phyloP scores from a whole-genome alignment of 2,113 vertebrate genomes.

The Pelvicachromis taeniatus region DNA sequence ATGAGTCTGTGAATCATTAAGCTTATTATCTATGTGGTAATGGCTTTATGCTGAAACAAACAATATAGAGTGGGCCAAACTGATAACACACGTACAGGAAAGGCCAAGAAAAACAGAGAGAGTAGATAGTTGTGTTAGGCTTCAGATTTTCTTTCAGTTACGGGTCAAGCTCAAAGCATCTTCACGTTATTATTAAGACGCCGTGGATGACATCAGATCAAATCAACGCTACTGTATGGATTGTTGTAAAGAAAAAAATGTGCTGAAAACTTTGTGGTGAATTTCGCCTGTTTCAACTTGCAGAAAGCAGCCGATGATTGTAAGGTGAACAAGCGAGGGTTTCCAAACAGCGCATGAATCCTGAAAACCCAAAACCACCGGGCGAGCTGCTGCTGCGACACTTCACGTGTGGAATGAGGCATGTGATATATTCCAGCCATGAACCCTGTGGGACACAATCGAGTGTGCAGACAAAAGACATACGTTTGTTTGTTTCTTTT shows the following conservation, averaged over 20 bases:
- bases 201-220: background rate
- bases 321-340: background rate
- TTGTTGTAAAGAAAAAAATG: background rate
- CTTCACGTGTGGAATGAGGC: background rate
- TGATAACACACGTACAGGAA: background rate
- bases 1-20: constrained; percentile 37
- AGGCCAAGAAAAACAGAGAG: background rate
- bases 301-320: background rate
- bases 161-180: background rate
- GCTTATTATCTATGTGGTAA: constrained; percentile 11
- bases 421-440: background rate
- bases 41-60: background rate
- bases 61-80: background rate
- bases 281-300: background rate
- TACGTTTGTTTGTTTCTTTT: rapidly evolving
- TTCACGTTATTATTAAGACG: too few relatives aligned
- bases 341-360: rapidly evolving
- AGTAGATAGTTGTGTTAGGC: background rate
- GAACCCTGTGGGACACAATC: too few relatives aligned
- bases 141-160: background rate
- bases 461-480: background rate
- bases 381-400: background rate
- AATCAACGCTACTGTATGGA: background rate
- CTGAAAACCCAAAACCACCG: background rate
- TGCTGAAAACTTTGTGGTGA: background rate